Evolutionary conservation across 2,113 vertebrate genomes (phyloP).

Genomic region (Romanogobio albipinnatus): DNA sequence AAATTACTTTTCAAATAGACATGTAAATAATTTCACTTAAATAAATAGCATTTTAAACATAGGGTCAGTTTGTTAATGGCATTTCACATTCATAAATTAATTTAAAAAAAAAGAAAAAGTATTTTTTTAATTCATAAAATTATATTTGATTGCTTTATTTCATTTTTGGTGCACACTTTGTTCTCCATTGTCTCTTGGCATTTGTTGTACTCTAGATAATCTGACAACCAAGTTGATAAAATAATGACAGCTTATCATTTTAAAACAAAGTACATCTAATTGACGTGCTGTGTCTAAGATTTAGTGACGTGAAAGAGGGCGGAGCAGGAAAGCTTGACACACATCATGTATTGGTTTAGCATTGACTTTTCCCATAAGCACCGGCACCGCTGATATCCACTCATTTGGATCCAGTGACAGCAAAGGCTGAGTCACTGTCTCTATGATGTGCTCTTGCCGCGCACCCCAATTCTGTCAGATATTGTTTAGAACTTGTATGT

Average conservation of each 20-base stretch:
- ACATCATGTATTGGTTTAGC: constrained; percentile 9
- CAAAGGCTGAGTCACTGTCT: not conserved
- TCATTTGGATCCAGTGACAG: constrained; percentile 38
- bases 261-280: not conserved
- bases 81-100: not conserved
- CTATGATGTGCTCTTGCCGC: constrained; percentile 2
- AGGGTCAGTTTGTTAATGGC: not conserved
- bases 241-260: not conserved
- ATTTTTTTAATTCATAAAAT: not conserved
- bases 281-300: not conserved
- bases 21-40: not conserved
- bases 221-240: not conserved
- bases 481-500: constrained; percentile 20
- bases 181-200: not conserved
- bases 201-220: not conserved
- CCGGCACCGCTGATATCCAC: not conserved
- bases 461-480: constrained; percentile 46
- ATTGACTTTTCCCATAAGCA: not conserved
- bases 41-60: not conserved
- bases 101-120: not conserved
- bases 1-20: not conserved
- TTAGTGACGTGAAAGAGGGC: not conserved
- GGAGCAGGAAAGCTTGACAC: constrained; percentile 2
- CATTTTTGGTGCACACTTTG: not conserved
- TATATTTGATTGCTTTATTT: not conserved